phyloP scores from a whole-genome alignment of 1,140 invertebrate species.

The Magallana angulata region DNA sequence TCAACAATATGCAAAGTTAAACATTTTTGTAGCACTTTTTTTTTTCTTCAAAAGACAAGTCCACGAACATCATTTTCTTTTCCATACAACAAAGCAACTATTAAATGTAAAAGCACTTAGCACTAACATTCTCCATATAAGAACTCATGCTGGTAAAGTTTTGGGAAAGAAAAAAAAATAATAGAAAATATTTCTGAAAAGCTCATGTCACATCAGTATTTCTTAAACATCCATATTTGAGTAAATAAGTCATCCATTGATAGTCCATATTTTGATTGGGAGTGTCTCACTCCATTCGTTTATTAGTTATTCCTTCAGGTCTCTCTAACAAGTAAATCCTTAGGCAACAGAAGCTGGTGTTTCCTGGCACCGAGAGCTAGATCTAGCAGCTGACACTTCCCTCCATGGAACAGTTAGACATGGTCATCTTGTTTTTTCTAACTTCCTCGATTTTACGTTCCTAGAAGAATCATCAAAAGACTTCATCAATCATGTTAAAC shows the following conservation, averaged over 20 bases:
- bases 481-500: not conserved
- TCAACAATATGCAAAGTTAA: too few relatives aligned
- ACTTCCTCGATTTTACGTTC: conserved; percentile 91
- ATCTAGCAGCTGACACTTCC: conserved; percentile 16
- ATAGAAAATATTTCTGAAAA: not conserved
- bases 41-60: too few relatives aligned
- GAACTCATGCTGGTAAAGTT: not conserved
- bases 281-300: too few relatives aligned
- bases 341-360: conserved; percentile 22
- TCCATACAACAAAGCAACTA: conserved; percentile 19
- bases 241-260: too few relatives aligned
- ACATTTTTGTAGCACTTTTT: too few relatives aligned
- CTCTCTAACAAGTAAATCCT: not conserved
- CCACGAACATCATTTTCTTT: not conserved
- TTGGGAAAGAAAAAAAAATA: too few relatives aligned
- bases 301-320: not conserved
- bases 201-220: not conserved
- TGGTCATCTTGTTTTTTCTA: conserved; percentile 84
- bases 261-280: too few relatives aligned
- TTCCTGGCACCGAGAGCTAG: not conserved
- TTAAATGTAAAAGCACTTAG: not conserved
- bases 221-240: not conserved
- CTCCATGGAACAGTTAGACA: conserved; percentile 46
- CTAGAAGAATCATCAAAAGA: conserved; percentile 81
- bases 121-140: not conserved